Conservation (phyloP, 2,797 vertebrate genomes). For the Catharus ustulatus region DNA sequence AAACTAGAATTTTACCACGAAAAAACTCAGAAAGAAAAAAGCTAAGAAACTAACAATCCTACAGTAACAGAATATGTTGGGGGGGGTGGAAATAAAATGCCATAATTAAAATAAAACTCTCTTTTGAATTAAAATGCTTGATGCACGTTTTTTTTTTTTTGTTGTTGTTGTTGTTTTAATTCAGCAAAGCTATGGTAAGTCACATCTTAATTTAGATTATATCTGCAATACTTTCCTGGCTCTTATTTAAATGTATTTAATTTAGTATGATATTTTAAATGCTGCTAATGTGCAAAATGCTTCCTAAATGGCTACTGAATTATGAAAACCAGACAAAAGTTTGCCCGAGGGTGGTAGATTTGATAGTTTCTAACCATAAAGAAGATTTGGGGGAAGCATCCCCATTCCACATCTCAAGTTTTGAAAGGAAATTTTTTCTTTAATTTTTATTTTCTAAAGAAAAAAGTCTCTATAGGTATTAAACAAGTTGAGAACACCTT, state of each 20-base stretch:
- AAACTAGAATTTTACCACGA: neutral
- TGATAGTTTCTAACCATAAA: neutral
- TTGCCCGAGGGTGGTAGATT: rapidly evolving
- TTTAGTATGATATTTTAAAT: neutral
- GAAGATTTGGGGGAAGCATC: neutral
- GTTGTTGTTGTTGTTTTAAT: neutral
- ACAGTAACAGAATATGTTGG: neutral
- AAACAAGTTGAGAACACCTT: neutral
- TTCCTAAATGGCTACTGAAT: neutral
- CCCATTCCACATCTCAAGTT: neutral
- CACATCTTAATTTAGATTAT: neutral
- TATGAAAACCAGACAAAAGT: neutral
- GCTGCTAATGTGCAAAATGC: neutral
- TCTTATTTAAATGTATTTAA: neutral
- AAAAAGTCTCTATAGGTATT: neutral
- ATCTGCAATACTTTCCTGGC: neutral
- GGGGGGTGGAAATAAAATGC: rapidly evolving
- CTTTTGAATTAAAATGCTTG: neutral
- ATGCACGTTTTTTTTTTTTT: neutral
- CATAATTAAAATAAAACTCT: neutral
- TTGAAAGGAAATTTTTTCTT: neutral
- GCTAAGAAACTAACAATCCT: neutral
- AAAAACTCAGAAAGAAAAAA: neutral
- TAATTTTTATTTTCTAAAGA: neutral
- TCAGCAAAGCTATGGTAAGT: rapidly evolving